Evolutionary conservation across 2,113 vertebrate species (phyloP).

Genomic region (Hippocampus zosterae): DNA sequence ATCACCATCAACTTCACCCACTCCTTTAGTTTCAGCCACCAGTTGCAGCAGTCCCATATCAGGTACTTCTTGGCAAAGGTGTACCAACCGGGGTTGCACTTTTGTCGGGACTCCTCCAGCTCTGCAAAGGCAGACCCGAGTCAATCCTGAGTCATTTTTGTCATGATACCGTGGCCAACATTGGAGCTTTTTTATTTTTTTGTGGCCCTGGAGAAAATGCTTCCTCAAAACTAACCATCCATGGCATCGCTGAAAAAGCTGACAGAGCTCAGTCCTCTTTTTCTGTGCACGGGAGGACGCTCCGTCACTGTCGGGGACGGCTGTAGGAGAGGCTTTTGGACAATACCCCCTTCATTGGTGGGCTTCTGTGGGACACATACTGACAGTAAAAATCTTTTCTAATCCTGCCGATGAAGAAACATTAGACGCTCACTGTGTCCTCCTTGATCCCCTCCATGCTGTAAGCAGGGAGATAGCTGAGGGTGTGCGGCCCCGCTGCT

Average conservation of each 20-base stretch:
- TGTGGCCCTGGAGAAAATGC: too few species aligned
- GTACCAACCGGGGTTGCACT: slow-evolving; percentile 91
- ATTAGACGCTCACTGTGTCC: slow-evolving; percentile 68
- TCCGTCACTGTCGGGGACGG: slow-evolving; percentile 74
- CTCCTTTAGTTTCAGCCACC: slow-evolving; percentile 88
- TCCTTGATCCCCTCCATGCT: slow-evolving; percentile 80
- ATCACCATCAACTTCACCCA: slow-evolving; percentile 89
- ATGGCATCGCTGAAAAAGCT: slow-evolving; percentile 92
- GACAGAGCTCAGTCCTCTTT: slow-evolving; percentile 86
- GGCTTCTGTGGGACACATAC: slow-evolving; percentile 43
- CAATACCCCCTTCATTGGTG: slow-evolving; percentile 33
- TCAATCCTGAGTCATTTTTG: not conserved
- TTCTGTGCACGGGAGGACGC: slow-evolving; percentile 69
- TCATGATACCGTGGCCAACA: not conserved
- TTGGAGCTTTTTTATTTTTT: not conserved
- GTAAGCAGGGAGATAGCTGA: slow-evolving; percentile 70
- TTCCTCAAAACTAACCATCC: slow-evolving; percentile 76
- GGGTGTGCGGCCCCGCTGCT: slow-evolving; percentile 60
- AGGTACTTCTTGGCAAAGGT: slow-evolving; percentile 85
- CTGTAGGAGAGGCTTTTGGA: slow-evolving; percentile 58
- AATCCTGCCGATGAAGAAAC: not conserved
- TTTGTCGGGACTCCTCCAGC: slow-evolving; percentile 86
- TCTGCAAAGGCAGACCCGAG: slow-evolving; percentile 70
- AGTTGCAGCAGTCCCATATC: slow-evolving; percentile 89
- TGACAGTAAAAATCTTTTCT: not conserved